Evolutionary conservation across 2,113 vertebrate genomes (phyloP).

Genomic region (Eidolon helvum): DNA sequence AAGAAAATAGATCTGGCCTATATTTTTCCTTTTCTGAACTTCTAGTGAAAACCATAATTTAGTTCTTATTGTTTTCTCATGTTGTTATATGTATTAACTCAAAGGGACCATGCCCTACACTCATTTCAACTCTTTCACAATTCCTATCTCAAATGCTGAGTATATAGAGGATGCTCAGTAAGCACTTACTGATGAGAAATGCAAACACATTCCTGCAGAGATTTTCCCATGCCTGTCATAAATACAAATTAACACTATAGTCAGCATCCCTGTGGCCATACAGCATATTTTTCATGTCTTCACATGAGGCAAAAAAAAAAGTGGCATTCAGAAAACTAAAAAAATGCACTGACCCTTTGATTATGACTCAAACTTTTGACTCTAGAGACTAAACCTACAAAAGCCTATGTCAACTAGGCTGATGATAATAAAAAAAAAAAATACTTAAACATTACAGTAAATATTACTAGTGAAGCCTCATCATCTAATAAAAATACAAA

Average conservation of each 20-base stretch:
- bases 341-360: not conserved
- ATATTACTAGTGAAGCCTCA: not conserved
- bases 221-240: not conserved
- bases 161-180: not conserved
- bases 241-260: not conserved
- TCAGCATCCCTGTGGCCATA: not conserved
- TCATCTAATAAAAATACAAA: not conserved
- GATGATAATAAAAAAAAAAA: not conserved
- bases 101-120: not conserved
- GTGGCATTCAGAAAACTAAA: not conserved
- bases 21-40: not conserved
- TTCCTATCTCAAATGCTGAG: not conserved
- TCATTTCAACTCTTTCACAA: not conserved
- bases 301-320: conserved; percentile 25
- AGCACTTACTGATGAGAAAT: not conserved
- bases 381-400: not conserved
- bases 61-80: not conserved
- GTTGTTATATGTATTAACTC: not conserved
- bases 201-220: not conserved
- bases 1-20: not conserved
- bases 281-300: not conserved
- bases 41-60: not conserved
- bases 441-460: not conserved
- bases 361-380: conserved; percentile 15
- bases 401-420: not conserved